phyloP scores from a whole-genome alignment of 2,888 invertebrate genomes.

The Noctua pronuba region DNA sequence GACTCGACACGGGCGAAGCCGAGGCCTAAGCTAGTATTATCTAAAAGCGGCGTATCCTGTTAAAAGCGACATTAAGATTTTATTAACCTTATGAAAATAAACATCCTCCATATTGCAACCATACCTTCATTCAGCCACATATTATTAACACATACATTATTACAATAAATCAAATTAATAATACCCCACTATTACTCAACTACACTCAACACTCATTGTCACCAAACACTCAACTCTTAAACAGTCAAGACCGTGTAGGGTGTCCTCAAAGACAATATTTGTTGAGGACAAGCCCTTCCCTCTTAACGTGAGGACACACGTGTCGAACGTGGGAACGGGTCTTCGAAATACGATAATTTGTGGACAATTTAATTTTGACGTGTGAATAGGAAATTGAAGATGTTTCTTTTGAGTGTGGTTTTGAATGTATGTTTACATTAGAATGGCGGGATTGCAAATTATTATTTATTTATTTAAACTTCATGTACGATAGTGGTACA shows the following conservation, averaged over 20 bases:
- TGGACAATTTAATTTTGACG: conserved; percentile 77
- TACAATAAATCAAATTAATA: conserved; percentile 64
- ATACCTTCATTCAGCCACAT: conserved; percentile 1
- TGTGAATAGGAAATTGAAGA: conserved; percentile 73
- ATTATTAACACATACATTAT: conserved; percentile 46
- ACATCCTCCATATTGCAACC: neutral
- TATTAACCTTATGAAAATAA: neutral
- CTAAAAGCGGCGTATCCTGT: too few relatives aligned
- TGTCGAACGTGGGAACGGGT: conserved; percentile 84
- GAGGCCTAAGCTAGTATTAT: too few relatives aligned
- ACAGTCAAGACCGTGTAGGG: conserved; percentile 82
- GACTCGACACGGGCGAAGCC: too few relatives aligned
- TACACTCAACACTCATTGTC: conserved; percentile 62
- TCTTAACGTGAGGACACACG: conserved; percentile 80
- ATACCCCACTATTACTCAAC: conserved; percentile 55
- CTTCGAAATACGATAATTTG: conserved; percentile 83
- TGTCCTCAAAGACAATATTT: conserved; percentile 90
- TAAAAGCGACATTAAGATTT: neutral
- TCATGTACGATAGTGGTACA: too few relatives aligned
- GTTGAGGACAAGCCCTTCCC: conserved; percentile 84
- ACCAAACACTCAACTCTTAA: conserved; percentile 79
- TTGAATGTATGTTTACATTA: neutral
- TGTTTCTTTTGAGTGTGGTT: conserved; percentile 16
- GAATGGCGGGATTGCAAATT: neutral
- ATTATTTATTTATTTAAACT: too few relatives aligned